Evolutionary conservation across 2,113 vertebrate species (phyloP).

Genomic region (Erpornis zantholeuca): DNA sequence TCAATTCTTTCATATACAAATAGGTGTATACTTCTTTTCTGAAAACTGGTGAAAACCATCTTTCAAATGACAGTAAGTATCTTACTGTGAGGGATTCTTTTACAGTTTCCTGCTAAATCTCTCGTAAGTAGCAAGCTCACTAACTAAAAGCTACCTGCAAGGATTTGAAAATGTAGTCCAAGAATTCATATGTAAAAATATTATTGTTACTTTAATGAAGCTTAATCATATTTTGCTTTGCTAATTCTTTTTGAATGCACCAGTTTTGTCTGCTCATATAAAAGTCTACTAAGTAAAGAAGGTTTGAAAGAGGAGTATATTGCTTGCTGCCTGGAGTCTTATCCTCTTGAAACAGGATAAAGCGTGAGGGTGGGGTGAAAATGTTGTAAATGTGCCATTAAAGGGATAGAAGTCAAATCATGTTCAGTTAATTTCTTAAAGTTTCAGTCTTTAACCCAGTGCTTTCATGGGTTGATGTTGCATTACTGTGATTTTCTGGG

Average conservation of each 20-base stretch:
- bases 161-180: neutral
- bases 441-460: neutral
- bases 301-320: neutral
- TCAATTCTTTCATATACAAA: neutral
- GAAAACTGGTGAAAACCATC: neutral
- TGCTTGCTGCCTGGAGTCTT: neutral
- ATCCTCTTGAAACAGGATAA: neutral
- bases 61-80: neutral
- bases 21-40: neutral
- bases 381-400: neutral
- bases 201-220: neutral
- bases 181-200: neutral
- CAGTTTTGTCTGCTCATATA: neutral
- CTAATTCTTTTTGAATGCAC: neutral
- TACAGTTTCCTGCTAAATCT: neutral
- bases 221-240: neutral
- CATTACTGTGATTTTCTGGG: neutral
- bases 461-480: neutral
- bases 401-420: neutral
- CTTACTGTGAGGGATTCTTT: neutral
- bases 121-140: neutral
- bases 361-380: neutral
- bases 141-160: neutral
- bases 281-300: neutral
- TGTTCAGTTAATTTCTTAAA: neutral